Base-by-base conservation (phyloP, 2,888 invertebrate genomes). In the Ptychoptera albimana region DNA sequence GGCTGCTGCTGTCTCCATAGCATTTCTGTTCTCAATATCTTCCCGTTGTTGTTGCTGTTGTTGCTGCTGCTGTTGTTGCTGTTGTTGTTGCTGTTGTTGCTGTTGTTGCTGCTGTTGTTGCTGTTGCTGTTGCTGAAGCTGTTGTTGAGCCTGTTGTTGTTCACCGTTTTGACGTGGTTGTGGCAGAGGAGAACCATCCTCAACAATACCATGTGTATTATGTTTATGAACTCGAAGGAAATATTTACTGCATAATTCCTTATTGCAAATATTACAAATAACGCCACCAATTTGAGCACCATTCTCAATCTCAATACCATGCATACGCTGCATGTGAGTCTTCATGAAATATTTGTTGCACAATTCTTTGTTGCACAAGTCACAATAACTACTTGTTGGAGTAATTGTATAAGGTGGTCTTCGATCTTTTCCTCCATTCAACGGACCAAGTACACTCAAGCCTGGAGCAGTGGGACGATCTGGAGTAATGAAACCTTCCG, bases 291-390 rank as follows among this genome's bases (percentile, higher is more conserved):
- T 83, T 61, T 87, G 88, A 32, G 89, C 84, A 14, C 88, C 89
- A 57, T 87, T 88, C 65, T 91, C 89, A 42, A 92, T 82, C 60
- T 89, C 88, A 55, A 92, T 92, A 38, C 91, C 91, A 65, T 92
- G 98, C 89, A 98, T 96, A 61, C 94, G 82, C 60, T 93, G 84
- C 91, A 96, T 96, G 70, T 98, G 98, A 2, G 96, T 97, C 63
- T 96, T 92, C 84, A 98, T 89, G 67, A 98, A 98, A 64, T 98
- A 98, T 66, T 98, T 98, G 71, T 98, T 98, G 71, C 97, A 98
- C 54, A 98, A 70, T 68, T 97, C 94, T 67, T 96, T 96, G 70
- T 96, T 94, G 68, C 96, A 96, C 50, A 96, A 92, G 62, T 93
- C 93, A 63, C 96, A 96, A 63, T 91, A 92, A 58, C 89, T 89